Evolutionary conservation across 2,888 invertebrate genomes (phyloP).

Genomic region (Aphidoletes aphidimyza): DNA sequence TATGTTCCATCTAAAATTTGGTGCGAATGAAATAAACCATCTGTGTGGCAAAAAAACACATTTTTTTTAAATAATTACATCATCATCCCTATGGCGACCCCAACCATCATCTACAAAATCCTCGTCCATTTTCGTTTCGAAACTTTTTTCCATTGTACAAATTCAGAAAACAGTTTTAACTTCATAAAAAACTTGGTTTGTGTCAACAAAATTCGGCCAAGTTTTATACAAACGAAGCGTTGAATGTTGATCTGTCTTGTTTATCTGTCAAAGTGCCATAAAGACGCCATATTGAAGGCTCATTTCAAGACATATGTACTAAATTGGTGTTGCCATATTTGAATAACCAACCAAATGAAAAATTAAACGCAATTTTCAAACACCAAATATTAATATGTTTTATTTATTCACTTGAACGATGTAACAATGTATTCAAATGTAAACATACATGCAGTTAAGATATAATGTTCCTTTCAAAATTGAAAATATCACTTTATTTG

Average conservation of each 20-base stretch:
- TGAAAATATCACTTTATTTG: conserved; percentile 24
- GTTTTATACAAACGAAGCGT: background rate
- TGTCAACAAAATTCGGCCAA: background rate
- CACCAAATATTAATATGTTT: background rate
- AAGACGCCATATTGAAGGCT: background rate
- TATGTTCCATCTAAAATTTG: conserved; percentile 70
- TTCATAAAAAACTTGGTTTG: background rate
- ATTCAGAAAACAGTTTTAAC: background rate
- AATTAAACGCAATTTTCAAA: background rate
- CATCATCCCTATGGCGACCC: conserved; percentile 59
- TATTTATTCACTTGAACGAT: background rate
- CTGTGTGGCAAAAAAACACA: background rate
- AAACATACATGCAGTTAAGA: background rate
- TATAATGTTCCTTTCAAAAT: background rate
- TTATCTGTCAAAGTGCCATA: conserved; percentile 37
- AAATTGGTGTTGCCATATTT: background rate
- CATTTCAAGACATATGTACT: background rate
- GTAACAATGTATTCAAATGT: no score
- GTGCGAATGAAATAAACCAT: conserved; percentile 3
- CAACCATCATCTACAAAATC: conserved; percentile 65
- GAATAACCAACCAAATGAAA: background rate
- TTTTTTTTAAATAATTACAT: conserved; percentile 28
- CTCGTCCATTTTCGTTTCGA: conserved; percentile 62
- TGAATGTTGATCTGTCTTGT: background rate
- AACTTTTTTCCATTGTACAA: background rate